Evolutionary conservation across 1,140 invertebrate species (phyloP).

Genomic region (Drosophila hydei): DNA sequence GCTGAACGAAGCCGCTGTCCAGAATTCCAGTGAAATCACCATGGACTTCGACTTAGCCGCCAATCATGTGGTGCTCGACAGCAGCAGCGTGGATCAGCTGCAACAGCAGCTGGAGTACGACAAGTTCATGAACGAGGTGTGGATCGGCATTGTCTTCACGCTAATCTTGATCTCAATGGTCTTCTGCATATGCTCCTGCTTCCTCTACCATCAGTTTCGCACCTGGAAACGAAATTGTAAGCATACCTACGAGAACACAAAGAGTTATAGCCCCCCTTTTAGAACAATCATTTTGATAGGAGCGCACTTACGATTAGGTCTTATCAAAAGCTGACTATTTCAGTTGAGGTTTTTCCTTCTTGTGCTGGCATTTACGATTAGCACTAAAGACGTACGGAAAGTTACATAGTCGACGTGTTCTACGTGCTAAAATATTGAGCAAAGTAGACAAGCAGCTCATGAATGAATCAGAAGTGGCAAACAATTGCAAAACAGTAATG

Average conservation of each 20-base stretch:
- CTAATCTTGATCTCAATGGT: conserved; percentile 81
- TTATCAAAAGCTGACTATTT: conserved; percentile 22
- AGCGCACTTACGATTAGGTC: conserved; percentile 4
- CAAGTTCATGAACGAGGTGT: conserved; percentile 83
- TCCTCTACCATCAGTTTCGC: conserved; percentile 81
- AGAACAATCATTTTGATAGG: conserved; percentile 2
- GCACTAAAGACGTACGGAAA: background rate
- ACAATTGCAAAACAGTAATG: conserved; percentile 3
- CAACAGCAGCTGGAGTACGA: conserved; percentile 82
- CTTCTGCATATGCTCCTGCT: conserved; percentile 83
- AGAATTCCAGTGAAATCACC: conserved; percentile 48
- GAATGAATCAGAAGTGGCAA: conserved; percentile 6
- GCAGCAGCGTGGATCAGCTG: conserved; percentile 69
- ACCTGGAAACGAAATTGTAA: conserved; percentile 83
- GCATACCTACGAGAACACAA: conserved; percentile 36
- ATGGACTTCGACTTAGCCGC: conserved; percentile 68
- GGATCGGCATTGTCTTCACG: conserved; percentile 82
- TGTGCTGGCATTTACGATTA: conserved; percentile 15
- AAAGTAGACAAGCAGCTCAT: background rate
- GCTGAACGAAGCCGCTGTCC: conserved; percentile 23
- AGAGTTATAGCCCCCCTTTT: background rate
- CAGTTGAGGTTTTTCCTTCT: background rate
- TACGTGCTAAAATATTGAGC: conserved; percentile 28
- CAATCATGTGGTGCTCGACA: conserved; percentile 72
- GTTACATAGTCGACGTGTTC: background rate